phyloP scores from a whole-genome alignment of 2,113 vertebrate genomes.

The Tilapia sparmanii region DNA sequence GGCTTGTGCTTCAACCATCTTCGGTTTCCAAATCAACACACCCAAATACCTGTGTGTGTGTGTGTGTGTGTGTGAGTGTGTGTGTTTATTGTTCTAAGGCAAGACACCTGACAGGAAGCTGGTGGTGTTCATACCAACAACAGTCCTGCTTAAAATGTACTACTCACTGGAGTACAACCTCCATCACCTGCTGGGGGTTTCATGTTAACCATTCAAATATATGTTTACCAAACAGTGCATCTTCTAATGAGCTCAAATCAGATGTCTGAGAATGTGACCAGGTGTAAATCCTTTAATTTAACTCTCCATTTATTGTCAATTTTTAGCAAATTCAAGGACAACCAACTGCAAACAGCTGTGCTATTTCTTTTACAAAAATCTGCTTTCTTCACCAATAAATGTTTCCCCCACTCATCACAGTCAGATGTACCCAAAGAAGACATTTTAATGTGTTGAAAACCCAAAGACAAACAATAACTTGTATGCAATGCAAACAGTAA shows the following conservation, averaged over 20 bases:
- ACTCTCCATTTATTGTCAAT: not conserved
- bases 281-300: not conserved
- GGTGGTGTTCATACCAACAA: not conserved
- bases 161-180: not conserved
- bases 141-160: not conserved
- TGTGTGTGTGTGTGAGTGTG: rapidly evolving
- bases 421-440: not conserved
- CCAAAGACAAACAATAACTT: not conserved
- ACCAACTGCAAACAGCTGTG: not conserved
- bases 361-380: not conserved
- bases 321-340: not conserved
- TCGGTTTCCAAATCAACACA: not conserved
- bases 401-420: not conserved
- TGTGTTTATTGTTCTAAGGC: not conserved
- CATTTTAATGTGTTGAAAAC: not conserved
- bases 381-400: not conserved
- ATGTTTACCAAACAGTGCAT: not conserved
- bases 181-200: not conserved
- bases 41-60: not conserved
- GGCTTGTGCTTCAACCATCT: conserved; percentile 3
- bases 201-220: not conserved
- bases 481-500: conserved; percentile 7
- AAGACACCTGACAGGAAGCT: not conserved
- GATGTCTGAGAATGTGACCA: not conserved
- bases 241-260: not conserved